Conservation (phyloP, 64 coral and sea anemone genomes). For the Trachythela sp. region DNA sequence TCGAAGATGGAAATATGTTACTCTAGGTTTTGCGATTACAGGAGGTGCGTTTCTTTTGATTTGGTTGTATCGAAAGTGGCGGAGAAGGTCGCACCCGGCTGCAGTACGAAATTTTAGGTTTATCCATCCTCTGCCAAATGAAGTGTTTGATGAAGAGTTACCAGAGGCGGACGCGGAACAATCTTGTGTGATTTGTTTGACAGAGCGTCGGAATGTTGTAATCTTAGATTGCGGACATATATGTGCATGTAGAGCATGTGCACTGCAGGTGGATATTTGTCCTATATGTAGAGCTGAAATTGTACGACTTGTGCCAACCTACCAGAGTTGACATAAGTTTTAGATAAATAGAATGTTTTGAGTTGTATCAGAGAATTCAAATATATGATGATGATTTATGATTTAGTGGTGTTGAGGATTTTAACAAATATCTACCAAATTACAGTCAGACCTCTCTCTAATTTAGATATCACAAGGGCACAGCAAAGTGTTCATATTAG, state of each 20-base stretch:
- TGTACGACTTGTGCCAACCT: constrained; percentile 70
- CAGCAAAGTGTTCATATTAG: no score
- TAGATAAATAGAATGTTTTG: not conserved
- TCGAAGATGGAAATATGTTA: constrained; percentile 66
- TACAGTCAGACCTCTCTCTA: no score
- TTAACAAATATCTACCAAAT: no score
- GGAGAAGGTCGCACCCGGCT: constrained; percentile 22
- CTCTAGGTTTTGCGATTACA: constrained; percentile 65
- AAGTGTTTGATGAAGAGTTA: not conserved
- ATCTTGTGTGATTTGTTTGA: constrained; percentile 84
- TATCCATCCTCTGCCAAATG: not conserved
- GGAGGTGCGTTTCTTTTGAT: constrained; percentile 60
- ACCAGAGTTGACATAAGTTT: constrained; percentile 43
- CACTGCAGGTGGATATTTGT: constrained; percentile 54
- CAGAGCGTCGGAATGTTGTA: constrained; percentile 76
- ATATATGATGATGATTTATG: no score
- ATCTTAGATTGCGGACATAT: constrained; percentile 91
- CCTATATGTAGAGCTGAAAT: constrained; percentile 76
- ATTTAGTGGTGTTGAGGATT: no score
- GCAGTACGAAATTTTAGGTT: not conserved
- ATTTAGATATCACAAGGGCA: no score
- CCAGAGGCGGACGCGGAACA: constrained; percentile 44
- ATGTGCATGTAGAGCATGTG: constrained; percentile 67
- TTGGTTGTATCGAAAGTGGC: constrained; percentile 41
- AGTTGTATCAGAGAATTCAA: no score